Conservation (phyloP, 2,888 invertebrate genomes). For the Alloplasta piceator region DNA sequence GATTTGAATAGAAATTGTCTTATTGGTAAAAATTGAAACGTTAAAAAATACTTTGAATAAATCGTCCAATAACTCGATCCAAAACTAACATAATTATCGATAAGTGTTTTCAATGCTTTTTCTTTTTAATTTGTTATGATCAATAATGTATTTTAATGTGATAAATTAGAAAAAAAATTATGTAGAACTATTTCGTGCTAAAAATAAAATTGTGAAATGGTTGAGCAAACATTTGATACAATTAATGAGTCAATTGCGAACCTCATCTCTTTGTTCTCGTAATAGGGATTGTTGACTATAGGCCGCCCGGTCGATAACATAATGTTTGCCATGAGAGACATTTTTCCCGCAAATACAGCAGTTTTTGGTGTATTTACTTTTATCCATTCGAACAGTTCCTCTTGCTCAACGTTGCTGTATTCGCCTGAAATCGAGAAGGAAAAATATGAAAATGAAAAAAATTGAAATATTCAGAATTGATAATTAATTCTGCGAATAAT, state of each 20-base stretch:
- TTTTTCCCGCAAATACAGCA: conserved; percentile 93
- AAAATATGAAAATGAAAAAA: conserved; percentile 24
- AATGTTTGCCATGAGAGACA: conserved; percentile 93
- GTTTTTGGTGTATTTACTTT: conserved; percentile 86
- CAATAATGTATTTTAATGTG: no score
- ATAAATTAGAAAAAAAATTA: no score
- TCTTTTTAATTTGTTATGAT: no score
- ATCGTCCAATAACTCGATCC: no score
- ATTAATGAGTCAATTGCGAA: conserved; percentile 75
- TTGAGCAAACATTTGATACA: background rate
- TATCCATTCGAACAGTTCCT: conserved; percentile 92
- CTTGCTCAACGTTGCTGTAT: conserved; percentile 89
- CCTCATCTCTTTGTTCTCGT: conserved; percentile 92
- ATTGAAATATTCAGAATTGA: conserved; percentile 21
- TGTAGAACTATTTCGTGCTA: no score
- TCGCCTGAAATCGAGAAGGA: conserved; percentile 84
- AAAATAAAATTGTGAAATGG: background rate
- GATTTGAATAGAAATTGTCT: no score
- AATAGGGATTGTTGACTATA: conserved; percentile 94
- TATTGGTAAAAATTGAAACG: no score
- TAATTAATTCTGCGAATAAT: no score
- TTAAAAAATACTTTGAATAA: no score
- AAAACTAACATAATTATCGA: no score
- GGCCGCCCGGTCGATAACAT: conserved; percentile 91
- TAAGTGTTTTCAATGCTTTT: no score